phyloP scores from a whole-genome alignment of 2,888 invertebrate species.

The Darwinula stevensoni region DNA sequence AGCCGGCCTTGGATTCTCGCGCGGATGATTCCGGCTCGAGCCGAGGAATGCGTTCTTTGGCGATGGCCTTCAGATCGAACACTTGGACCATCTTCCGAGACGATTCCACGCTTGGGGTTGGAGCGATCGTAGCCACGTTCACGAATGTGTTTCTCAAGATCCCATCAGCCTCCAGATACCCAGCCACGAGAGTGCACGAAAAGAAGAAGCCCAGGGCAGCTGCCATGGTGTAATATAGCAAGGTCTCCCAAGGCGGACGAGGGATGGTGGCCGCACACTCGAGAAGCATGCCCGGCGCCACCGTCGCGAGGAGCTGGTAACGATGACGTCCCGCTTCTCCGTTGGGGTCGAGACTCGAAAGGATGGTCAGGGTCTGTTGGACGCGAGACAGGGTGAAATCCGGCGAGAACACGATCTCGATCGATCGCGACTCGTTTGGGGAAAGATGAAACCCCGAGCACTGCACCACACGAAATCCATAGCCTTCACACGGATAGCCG shows the following conservation, averaged over 20 bases:
- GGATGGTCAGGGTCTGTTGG: constrained; percentile 25
- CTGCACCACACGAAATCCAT: constrained; percentile 44
- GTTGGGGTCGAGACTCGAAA: constrained; percentile 10
- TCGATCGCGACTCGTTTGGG: constrained; percentile 38
- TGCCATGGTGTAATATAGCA: constrained; percentile 30
- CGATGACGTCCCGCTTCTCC: constrained; percentile 18
- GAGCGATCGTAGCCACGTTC: constrained; percentile 17
- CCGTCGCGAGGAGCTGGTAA: constrained; percentile 35
- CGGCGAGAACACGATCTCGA: constrained; percentile 62
- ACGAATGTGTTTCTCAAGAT: constrained; percentile 25
- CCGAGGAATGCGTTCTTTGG: too few species aligned
- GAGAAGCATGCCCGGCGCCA: constrained; percentile 30
- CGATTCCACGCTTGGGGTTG: constrained; percentile 3
- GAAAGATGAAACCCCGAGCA: constrained; percentile 36
- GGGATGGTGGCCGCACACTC: constrained; percentile 33
- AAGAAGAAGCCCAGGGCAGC: constrained; percentile 28
- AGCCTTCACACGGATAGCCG: constrained; percentile 32
- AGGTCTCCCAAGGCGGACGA: constrained; percentile 43
- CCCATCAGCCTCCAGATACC: constrained; percentile 37
- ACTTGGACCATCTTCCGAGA: not conserved
- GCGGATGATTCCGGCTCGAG: too few species aligned
- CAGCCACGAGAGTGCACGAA: constrained; percentile 30
- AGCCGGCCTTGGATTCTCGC: too few species aligned
- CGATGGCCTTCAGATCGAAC: too few species aligned
- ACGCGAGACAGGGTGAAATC: constrained; percentile 53